Percentiles rank a stretch among this genome's conserved stretches.
These are phyloP conservation scores for Drosophila pegasa DNA, from an alignment of 2,888 invertebrate species.

Conservation along the genomic window DNA sequence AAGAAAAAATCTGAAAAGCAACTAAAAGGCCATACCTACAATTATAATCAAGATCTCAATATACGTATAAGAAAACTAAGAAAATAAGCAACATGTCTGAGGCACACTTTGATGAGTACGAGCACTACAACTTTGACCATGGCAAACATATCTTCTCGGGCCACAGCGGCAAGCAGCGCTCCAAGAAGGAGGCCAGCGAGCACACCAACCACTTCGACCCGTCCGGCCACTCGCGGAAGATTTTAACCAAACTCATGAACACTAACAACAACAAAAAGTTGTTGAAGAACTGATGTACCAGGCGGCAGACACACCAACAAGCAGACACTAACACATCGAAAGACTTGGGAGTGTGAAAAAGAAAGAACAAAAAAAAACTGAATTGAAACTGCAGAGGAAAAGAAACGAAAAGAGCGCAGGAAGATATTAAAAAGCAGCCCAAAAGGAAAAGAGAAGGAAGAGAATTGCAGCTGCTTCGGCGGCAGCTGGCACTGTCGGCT, in stretches of 20 bases:
- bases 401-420: constrained; percentile 20
- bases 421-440: constrained; percentile 32
- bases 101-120: constrained; percentile 94
- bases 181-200: constrained; percentile 94
- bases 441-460: background rate
- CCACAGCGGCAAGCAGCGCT: constrained; percentile 95
- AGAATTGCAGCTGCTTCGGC: constrained; percentile 32
- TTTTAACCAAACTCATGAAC: constrained; percentile 55
- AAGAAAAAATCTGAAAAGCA: constrained; percentile 24
- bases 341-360: constrained; percentile 28
- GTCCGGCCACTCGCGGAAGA: constrained; percentile 89
- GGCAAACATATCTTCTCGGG: constrained; percentile 95
- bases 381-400: constrained; percentile 20
- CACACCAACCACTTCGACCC: constrained; percentile 97
- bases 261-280: constrained; percentile 90
- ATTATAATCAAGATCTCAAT: constrained; percentile 38
- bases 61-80: constrained; percentile 11
- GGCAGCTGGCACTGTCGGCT: constrained; percentile 57
- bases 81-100: constrained; percentile 89
- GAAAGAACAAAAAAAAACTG: constrained; percentile 15
- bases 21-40: constrained; percentile 18
- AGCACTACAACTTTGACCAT: constrained; percentile 97
- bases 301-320: constrained; percentile 15
- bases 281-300: constrained; percentile 63
- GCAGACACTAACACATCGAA: constrained; percentile 14